A percentile compares a stretch with the other conserved stretches of the same genome.
These are phyloP conservation scores for Lymantria dispar DNA, from an alignment of 2,888 invertebrate genomes.

Conservation along the genomic window DNA sequence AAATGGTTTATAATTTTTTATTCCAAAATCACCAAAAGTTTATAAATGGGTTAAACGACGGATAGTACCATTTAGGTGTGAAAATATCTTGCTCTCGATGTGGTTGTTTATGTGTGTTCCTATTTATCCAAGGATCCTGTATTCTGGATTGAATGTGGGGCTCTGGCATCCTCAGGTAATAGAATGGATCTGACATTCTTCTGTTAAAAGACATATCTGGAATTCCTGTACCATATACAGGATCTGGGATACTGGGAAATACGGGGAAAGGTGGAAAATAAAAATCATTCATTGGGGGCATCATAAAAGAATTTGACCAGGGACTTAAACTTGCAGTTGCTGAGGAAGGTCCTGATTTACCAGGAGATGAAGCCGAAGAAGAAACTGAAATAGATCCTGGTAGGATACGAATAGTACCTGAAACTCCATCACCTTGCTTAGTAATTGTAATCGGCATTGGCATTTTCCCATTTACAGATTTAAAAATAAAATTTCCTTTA, in stretches of 20 bases:
- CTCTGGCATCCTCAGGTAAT: slow-evolving; percentile 7
- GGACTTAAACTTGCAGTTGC: slow-evolving; percentile 15
- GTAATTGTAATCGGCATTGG: slow-evolving; percentile 41
- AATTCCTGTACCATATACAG: slow-evolving; percentile 27
- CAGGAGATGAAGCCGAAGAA: slow-evolving; percentile 48
- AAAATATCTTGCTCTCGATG: slow-evolving; percentile 30
- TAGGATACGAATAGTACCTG: slow-evolving; percentile 48
- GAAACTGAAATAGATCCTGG: slow-evolving; percentile 56
- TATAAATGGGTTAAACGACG: slow-evolving; percentile 47
- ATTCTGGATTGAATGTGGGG: slow-evolving; percentile 15
- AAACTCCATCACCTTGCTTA: slow-evolving; percentile 45
- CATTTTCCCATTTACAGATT: slow-evolving; percentile 24
- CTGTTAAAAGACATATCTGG: slow-evolving; percentile 39
- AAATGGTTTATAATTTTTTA: slow-evolving; percentile 15
- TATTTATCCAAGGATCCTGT: slow-evolving; percentile 21
- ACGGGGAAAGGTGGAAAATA: slow-evolving; percentile 32
- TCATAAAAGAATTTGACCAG: slow-evolving; percentile 28
- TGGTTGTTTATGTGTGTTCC: slow-evolving; percentile 37
- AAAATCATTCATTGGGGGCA: slow-evolving; percentile 26
- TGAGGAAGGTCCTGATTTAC: slow-evolving; percentile 36
- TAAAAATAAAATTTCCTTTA: slow-evolving; percentile 26
- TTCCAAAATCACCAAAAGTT: slow-evolving; percentile 38
- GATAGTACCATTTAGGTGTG: slow-evolving; percentile 44
- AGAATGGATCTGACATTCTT: slow-evolving; percentile 19
- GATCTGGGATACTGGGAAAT: slow-evolving; percentile 31